Percentiles rank a stretch among this genome's conserved stretches.
Conservation (phyloP, 2,888 invertebrate species). For the Spisula solida region DNA sequence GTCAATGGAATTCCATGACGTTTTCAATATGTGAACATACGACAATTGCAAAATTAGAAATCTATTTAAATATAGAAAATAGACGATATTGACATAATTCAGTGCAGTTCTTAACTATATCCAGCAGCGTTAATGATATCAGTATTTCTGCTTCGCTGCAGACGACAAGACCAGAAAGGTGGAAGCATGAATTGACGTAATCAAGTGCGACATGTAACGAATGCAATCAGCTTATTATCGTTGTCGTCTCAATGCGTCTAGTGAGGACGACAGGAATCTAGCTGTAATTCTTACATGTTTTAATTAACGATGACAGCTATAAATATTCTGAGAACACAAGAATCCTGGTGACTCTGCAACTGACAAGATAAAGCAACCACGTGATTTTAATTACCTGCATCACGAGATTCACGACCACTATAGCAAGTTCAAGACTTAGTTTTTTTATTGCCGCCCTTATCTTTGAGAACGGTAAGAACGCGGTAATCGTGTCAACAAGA, state of each 20-base stretch:
- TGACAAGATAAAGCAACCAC: not conserved
- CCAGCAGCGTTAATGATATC: not conserved
- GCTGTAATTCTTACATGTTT: not conserved
- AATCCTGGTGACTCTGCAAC: not conserved
- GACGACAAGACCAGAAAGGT: not conserved
- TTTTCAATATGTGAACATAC: not conserved
- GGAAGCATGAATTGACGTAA: constrained; percentile 16
- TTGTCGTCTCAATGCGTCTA: not conserved
- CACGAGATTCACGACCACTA: not conserved
- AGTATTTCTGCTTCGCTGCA: constrained; percentile 19
- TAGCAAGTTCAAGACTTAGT: not conserved
- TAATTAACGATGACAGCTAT: not conserved
- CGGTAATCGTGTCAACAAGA: no score
- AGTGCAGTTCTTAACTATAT: not conserved
- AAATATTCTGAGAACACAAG: not conserved
- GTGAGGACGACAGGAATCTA: not conserved
- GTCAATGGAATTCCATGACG: not conserved
- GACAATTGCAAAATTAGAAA: not conserved
- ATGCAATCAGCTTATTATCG: constrained; percentile 14
- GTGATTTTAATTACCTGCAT: not conserved
- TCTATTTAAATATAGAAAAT: not conserved
- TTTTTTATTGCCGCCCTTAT: not conserved
- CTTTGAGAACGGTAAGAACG: not conserved
- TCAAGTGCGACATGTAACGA: constrained; percentile 22
- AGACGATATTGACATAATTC: not conserved